Conservation (phyloP, 2,888 invertebrate species). For the Dryomyza anilis region DNA sequence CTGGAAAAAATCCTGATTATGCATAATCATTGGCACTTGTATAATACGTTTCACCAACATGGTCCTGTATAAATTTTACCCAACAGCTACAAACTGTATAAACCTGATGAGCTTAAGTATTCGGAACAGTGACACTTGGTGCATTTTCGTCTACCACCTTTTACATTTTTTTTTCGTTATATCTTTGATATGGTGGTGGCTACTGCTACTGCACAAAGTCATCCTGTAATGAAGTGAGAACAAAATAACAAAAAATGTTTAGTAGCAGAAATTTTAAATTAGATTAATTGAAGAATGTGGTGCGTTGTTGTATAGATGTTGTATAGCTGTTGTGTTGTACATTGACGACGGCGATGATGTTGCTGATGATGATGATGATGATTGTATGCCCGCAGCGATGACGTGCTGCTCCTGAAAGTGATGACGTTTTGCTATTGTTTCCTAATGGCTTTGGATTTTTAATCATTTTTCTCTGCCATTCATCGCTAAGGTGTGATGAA, state of each 20-base stretch:
- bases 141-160: slow-evolving; percentile 1
- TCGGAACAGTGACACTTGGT: slow-evolving; percentile 31
- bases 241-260: slow-evolving; percentile 33
- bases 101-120: slow-evolving; percentile 42
- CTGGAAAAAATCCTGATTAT: slow-evolving; percentile 45
- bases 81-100: no score
- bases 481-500: slow-evolving; percentile 13
- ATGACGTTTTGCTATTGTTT: slow-evolving; percentile 10
- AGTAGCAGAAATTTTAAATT: slow-evolving; percentile 52
- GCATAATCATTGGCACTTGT: slow-evolving; percentile 45
- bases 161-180: neutral
- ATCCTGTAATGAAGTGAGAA: slow-evolving; percentile 10
- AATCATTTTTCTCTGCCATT: neutral
- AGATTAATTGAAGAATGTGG: slow-evolving; percentile 58
- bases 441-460: slow-evolving; percentile 4
- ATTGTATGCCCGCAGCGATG: slow-evolving; percentile 24
- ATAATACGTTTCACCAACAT: no score
- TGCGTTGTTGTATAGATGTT: no score
- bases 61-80: no score
- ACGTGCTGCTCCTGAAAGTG: slow-evolving; percentile 17
- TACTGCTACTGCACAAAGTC: slow-evolving; percentile 16
- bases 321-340: slow-evolving; percentile 31
- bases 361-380: slow-evolving; percentile 7
- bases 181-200: neutral
- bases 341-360: slow-evolving; percentile 7